Conservation (phyloP, 2,113 vertebrate species). For the Coreoperca whiteheadi region DNA sequence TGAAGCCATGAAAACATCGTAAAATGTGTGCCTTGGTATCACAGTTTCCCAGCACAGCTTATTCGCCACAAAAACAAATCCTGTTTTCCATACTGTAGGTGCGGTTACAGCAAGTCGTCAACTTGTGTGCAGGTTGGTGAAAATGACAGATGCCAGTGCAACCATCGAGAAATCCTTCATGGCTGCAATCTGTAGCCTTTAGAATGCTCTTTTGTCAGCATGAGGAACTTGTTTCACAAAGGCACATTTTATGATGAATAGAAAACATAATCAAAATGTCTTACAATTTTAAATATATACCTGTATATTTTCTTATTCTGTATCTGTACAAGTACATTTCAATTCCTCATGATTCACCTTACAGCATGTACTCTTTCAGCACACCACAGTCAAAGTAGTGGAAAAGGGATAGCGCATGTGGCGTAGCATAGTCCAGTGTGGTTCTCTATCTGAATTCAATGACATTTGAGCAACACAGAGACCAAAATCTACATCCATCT, state of each 20-base stretch:
- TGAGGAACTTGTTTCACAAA: neutral
- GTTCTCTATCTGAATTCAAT: neutral
- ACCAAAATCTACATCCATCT: too few species aligned
- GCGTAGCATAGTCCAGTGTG: neutral
- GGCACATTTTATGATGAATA: neutral
- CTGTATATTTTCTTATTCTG: neutral
- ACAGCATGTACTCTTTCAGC: neutral
- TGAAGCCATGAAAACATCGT: neutral
- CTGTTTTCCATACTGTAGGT: too few species aligned
- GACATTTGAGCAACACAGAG: neutral
- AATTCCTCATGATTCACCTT: neutral
- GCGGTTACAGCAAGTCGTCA: neutral
- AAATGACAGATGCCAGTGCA: neutral
- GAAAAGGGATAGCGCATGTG: neutral
- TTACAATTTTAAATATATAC: neutral
- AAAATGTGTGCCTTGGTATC: neutral
- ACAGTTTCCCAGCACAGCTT: neutral
- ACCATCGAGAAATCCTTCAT: neutral
- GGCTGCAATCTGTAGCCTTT: neutral
- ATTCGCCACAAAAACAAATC: neutral
- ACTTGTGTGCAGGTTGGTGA: neutral
- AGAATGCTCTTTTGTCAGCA: neutral
- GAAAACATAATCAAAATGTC: neutral
- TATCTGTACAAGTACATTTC: neutral
- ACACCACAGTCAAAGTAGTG: neutral